Conservation (phyloP, 1,140 invertebrate species). For the Linepithema humile region DNA sequence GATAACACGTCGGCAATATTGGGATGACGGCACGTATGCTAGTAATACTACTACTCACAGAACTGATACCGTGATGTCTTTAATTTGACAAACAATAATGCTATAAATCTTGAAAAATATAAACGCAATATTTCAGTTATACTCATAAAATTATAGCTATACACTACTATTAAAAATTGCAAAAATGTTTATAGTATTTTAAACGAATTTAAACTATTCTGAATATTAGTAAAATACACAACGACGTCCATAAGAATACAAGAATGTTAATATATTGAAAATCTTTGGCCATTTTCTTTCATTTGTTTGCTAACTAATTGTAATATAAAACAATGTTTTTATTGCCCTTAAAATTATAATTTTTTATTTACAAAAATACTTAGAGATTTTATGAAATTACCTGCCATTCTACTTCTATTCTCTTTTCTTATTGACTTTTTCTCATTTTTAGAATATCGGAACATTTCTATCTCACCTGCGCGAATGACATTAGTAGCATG, state of each 20-base stretch:
- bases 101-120: conserved; percentile 28
- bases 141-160: not conserved
- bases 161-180: not conserved
- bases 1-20: conserved; percentile 11
- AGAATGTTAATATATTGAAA: not conserved
- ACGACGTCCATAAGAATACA: not conserved
- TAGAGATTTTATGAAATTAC: no score
- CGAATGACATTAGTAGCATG: conserved; percentile 26
- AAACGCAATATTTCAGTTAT: not conserved
- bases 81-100: conserved; percentile 20
- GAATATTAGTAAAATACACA: not conserved
- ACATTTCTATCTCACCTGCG: conserved; percentile 37
- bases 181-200: not conserved
- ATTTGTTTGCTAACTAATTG: no score
- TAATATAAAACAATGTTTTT: no score
- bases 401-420: not conserved
- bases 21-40: not conserved
- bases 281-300: not conserved
- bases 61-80: not conserved
- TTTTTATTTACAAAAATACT: not conserved
- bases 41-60: not conserved
- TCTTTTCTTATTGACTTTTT: not conserved
- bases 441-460: not conserved
- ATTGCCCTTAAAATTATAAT: no score
- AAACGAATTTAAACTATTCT: not conserved